These are phyloP conservation scores for Herpailurus yagouaroundi DNA, from an alignment of 2,113 vertebrate genomes.

Conservation along the genomic window DNA sequence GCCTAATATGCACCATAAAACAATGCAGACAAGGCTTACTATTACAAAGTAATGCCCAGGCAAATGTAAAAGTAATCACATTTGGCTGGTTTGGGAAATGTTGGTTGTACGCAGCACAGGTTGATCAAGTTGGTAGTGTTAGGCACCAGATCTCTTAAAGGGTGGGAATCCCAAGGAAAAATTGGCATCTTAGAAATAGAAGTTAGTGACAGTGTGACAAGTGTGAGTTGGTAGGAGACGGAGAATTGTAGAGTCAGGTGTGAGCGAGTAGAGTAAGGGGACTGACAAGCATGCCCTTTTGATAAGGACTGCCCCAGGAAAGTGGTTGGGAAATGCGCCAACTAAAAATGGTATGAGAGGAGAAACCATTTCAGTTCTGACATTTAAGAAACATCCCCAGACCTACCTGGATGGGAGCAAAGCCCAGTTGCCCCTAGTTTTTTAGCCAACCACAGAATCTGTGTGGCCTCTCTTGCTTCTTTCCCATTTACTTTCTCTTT, in stretches of 20 bases:
- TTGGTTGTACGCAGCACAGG: neutral
- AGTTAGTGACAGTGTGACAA: neutral
- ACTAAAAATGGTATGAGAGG: neutral
- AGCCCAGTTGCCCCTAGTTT: neutral
- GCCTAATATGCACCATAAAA: neutral
- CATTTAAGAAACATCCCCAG: neutral
- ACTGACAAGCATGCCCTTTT: neutral
- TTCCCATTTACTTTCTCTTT: neutral
- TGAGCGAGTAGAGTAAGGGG: neutral
- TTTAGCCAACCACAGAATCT: neutral
- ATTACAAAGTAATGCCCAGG: neutral
- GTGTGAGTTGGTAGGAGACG: neutral
- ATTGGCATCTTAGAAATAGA: neutral
- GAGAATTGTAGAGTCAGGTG: neutral
- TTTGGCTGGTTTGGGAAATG: neutral
- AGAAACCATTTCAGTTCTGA: neutral
- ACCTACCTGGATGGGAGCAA: neutral
- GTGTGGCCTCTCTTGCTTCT: neutral
- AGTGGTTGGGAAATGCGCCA: neutral
- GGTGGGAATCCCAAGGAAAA: neutral
- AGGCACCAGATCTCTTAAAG: neutral
- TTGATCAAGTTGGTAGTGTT: neutral
- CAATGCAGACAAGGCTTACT: neutral
- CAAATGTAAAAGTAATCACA: neutral
- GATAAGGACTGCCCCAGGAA: neutral